Evolutionary conservation across 2,888 invertebrate genomes (phyloP).

Genomic region (Cerastis rubricosa): DNA sequence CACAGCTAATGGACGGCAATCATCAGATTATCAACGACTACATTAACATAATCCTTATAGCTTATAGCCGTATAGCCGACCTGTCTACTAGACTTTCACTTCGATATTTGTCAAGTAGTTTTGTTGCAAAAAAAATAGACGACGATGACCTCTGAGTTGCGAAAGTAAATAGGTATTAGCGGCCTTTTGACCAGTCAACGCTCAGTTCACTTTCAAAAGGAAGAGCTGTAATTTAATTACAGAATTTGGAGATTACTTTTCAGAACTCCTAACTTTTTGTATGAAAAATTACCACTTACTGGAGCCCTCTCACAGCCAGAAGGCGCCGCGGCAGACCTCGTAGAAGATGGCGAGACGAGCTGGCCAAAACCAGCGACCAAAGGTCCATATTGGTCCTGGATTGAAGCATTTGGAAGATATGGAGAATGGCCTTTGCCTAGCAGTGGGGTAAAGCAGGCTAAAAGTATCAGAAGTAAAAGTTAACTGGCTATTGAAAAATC

Average conservation of each 20-base stretch:
- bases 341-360: too few species aligned
- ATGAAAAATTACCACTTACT: too few species aligned
- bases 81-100: conserved; percentile 69
- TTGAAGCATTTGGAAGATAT: too few species aligned
- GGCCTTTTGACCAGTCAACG: neutral
- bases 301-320: too few species aligned
- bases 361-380: too few species aligned
- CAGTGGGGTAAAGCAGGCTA: too few species aligned
- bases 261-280: neutral
- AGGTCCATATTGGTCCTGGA: too few species aligned
- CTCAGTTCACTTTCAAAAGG: conserved; percentile 4
- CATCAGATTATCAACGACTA: conserved; percentile 66
- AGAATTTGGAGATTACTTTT: neutral
- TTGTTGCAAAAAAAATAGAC: conserved; percentile 46
- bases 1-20: conserved; percentile 77
- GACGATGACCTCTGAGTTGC: conserved; percentile 56
- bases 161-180: conserved; percentile 56
- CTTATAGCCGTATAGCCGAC: conserved; percentile 50
- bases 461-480: too few species aligned
- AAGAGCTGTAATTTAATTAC: neutral
- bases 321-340: too few species aligned
- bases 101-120: conserved; percentile 64
- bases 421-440: too few species aligned
- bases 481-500: neutral
- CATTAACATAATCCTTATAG: conserved; percentile 75